phyloP scores from a whole-genome alignment of 2,113 vertebrate species.

The Xiphophorus couchianus region DNA sequence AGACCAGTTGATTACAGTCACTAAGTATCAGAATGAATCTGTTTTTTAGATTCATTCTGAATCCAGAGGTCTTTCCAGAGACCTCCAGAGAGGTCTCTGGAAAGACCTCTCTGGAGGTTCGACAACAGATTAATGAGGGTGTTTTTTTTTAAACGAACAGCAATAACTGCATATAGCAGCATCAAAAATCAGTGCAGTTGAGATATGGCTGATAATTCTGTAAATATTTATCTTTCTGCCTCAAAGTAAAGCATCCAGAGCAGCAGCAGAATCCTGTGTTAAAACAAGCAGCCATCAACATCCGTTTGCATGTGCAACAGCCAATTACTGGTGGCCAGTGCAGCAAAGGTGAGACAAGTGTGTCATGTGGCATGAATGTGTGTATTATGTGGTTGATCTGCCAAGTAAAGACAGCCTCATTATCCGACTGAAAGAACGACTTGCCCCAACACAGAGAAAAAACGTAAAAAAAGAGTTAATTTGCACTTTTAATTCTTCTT shows the following conservation, averaged over 20 bases:
- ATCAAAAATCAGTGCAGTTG: background rate
- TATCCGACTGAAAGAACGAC: conserved; percentile 59
- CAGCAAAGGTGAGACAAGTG: conserved; percentile 27
- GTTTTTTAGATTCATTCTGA: no score
- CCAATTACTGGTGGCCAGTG: conserved; percentile 36
- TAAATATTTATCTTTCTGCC: conserved; percentile 2
- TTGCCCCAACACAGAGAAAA: conserved; percentile 20
- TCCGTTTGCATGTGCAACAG: conserved; percentile 27
- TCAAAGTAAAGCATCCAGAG: conserved; percentile 1
- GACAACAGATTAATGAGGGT: background rate
- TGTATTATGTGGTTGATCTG: conserved; percentile 38
- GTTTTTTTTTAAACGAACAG: background rate
- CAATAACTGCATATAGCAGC: background rate
- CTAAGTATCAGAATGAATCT: background rate
- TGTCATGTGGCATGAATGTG: conserved; percentile 38
- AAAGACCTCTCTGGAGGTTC: background rate
- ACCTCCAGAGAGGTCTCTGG: no score
- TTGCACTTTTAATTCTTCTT: conserved; percentile 66
- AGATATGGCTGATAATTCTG: background rate
- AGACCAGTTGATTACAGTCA: background rate
- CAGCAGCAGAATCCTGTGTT: background rate
- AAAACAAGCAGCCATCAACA: conserved; percentile 16
- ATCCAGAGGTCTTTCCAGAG: no score
- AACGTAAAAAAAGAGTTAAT: conserved; percentile 66
- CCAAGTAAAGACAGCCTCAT: conserved; percentile 59